These are phyloP conservation scores for Callorhinus ursinus DNA, from an alignment of 2,113 vertebrate species.

Conservation along the genomic window DNA sequence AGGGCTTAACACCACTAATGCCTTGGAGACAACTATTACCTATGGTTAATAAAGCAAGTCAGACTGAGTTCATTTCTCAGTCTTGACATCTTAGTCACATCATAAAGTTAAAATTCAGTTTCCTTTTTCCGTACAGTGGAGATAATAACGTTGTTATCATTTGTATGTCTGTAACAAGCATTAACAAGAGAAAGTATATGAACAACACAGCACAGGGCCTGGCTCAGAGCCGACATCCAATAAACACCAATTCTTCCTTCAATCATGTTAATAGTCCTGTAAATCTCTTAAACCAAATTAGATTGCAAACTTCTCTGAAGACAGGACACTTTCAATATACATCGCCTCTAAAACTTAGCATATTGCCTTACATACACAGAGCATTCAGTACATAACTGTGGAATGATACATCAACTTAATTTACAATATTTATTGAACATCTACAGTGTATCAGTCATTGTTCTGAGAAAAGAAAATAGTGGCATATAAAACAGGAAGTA, in stretches of 20 bases:
- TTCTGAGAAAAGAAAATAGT: background rate
- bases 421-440: background rate
- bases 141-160: background rate
- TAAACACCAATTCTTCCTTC: background rate
- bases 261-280: background rate
- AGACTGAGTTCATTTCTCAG: background rate
- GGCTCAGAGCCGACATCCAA: background rate
- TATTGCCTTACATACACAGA: background rate
- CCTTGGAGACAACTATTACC: background rate
- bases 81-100: background rate
- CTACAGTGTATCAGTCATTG: background rate
- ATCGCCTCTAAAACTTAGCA: background rate
- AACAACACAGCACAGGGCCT: background rate
- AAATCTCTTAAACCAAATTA: background rate
- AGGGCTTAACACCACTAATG: background rate
- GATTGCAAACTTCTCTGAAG: background rate
- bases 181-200: background rate
- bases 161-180: background rate
- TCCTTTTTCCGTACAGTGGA: background rate
- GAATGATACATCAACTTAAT: background rate
- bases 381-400: background rate
- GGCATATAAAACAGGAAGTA: background rate
- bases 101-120: background rate
- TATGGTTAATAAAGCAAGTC: slow-evolving; percentile 6
- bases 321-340: background rate